These are phyloP conservation scores for Syndactyla subalaris DNA, from an alignment of 2,797 vertebrate genomes.

Conservation along the genomic window DNA sequence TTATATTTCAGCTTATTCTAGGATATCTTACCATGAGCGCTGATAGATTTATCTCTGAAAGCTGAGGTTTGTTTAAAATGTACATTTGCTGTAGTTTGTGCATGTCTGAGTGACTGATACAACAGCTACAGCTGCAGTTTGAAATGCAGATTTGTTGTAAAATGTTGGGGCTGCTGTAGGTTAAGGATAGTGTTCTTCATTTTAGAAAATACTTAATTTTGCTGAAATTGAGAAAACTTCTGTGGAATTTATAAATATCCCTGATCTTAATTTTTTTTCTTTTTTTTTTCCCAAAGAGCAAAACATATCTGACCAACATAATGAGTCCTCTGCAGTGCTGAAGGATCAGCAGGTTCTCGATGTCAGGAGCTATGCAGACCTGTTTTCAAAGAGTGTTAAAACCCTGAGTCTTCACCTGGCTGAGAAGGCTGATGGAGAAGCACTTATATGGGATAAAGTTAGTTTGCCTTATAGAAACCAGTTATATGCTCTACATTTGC, in stretches of 20 bases:
- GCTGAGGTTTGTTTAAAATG: background rate
- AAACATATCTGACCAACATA: constrained; percentile 76
- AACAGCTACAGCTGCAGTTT: background rate
- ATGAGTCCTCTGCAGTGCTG: constrained; percentile 80
- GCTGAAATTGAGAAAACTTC: background rate
- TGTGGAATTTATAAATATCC: background rate
- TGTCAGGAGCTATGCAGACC: constrained; percentile 86
- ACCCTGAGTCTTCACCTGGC: constrained; percentile 86
- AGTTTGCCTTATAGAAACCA: constrained; percentile 9
- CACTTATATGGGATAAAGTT: constrained; percentile 98
- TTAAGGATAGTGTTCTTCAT: background rate
- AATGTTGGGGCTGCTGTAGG: background rate
- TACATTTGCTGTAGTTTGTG: background rate
- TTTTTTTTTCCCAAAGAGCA: constrained; percentile 57
- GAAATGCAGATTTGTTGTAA: background rate
- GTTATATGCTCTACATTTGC: background rate
- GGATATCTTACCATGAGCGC: background rate
- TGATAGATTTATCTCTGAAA: background rate
- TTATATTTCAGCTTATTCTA: background rate
- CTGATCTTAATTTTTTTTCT: background rate
- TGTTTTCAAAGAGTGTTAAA: constrained; percentile 92
- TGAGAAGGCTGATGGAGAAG: constrained; percentile 88
- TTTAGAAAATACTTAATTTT: background rate
- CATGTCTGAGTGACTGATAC: fast-evolving
- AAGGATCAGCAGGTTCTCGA: constrained; percentile 96